Evolutionary conservation across 37 sponge, comb jelly and placozoan species (phyloP), one percentile per base, ranked within the genome.

Genomic region (Spongia lamella): DNA sequence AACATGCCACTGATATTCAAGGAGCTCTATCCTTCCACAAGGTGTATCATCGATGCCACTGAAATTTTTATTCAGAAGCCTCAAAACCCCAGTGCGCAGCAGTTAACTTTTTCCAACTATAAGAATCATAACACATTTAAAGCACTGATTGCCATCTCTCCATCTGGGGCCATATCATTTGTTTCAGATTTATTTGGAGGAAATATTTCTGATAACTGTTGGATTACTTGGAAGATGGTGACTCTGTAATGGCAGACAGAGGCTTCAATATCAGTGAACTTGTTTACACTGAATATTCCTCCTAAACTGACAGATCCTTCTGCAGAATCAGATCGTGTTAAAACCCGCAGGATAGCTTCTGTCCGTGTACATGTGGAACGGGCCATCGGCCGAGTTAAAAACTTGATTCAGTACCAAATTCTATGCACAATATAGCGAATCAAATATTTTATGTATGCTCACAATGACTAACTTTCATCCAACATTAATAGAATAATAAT

Each of bases 191-290:
- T 85, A 7, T 85, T 25, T 56, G 49, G 61, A 58, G 86, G 86
- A 40, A 67, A 61, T 11, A 63, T 73, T 40, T 85, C 86, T 38
- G 86, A 85, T 40, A 72, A 73, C 27, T 21, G 6, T 3, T 37
- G 72, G n/a, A 85, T n/a, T n/a, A n/a, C n/a, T n/a, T n/a, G n/a
- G n/a, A n/a, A n/a, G n/a, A n/a, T n/a, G n/a, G n/a, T n/a, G n/a
- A n/a, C n/a, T n/a, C n/a, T 80, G 55, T 85, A 17, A 85, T 85
- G 86, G 86, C 86, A 21, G 86, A 79, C 59, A 60, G 75, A 24
- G 76, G 86, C 17, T 67, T 83, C 35, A 63, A 76, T 24, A 70
- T 77, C 3, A 43, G 15, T 14, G 78, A 84, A 40, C 59, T 51
- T 19, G 17, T 63, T 21, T 16, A 27, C 27, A 20, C 32, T 22